Conservation (phyloP, 1,140 invertebrate species). For the Penaeus vannamei region DNA sequence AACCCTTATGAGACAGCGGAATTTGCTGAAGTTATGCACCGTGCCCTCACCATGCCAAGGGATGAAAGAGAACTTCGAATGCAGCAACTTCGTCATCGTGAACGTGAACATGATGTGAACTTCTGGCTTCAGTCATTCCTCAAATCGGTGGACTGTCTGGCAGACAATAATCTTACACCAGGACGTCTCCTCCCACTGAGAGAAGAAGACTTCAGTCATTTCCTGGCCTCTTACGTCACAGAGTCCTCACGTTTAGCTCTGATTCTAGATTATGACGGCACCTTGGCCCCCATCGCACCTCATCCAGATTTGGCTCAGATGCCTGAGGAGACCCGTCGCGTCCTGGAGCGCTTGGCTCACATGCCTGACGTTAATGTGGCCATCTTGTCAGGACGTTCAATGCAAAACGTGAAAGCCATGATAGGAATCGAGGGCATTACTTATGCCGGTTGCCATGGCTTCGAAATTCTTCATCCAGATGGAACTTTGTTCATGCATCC, state of each 20-base stretch:
- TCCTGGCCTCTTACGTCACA: conserved; percentile 82
- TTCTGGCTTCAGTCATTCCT: conserved; percentile 91
- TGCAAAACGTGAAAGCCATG: conserved; percentile 91
- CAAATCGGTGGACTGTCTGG: conserved; percentile 70
- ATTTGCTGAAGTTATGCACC: conserved; percentile 87
- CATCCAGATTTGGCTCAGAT: conserved; percentile 90
- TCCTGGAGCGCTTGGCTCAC: conserved; percentile 86
- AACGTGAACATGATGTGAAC: conserved; percentile 84
- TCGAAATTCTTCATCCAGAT: conserved; percentile 91
- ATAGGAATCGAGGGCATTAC: conserved; percentile 90
- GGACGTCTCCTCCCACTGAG: conserved; percentile 78
- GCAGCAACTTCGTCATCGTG: conserved; percentile 85
- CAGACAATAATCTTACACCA: conserved; percentile 70
- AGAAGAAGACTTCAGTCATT: conserved; percentile 70
- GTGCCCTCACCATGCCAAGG: conserved; percentile 90
- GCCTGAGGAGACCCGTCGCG: conserved; percentile 87
- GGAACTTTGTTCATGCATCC: conserved; percentile 92
- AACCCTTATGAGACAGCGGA: conserved; percentile 92
- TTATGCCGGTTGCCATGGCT: conserved; percentile 90
- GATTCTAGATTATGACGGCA: conserved; percentile 91
- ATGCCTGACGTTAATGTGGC: conserved; percentile 90
- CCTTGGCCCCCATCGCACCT: conserved; percentile 87
- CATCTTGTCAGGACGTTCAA: conserved; percentile 88
- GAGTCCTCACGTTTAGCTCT: conserved; percentile 87
- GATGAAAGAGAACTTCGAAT: conserved; percentile 89